These are phyloP conservation scores for Apotomis turbidana DNA, from an alignment of 2,888 invertebrate genomes.

Conservation along the genomic window DNA sequence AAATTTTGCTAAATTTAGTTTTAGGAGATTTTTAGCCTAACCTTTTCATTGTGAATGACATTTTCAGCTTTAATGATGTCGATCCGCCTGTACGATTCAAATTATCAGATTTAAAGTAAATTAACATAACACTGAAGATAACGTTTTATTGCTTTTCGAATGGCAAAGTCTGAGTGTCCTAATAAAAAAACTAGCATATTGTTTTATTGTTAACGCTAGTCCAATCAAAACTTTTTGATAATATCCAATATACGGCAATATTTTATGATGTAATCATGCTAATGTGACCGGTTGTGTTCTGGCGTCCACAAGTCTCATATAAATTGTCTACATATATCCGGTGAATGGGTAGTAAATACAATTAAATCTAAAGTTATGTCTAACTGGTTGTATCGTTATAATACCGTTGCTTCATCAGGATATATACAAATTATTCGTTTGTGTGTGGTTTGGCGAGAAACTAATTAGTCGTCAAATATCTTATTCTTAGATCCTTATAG, in stretches of 20 bases:
- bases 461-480: not conserved
- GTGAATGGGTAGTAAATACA: conserved; percentile 19
- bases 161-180: not conserved
- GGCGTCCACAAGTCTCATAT: conserved; percentile 45
- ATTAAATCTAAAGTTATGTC: conserved; percentile 8
- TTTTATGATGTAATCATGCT: conserved; percentile 38
- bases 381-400: conserved; percentile 2
- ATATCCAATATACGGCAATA: conserved; percentile 15
- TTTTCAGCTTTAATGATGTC: not conserved
- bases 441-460: not conserved
- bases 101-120: not conserved
- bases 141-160: conserved; percentile 10
- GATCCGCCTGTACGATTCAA: not conserved
- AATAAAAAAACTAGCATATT: conserved; percentile 4
- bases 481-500: not conserved
- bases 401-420: conserved; percentile 10
- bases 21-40: no score
- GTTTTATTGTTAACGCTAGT: conserved; percentile 14
- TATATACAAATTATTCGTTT: conserved; percentile 19
- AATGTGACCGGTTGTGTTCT: conserved; percentile 43
- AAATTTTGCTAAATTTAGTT: no score
- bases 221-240: conserved; percentile 26
- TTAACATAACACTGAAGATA: conserved; percentile 9
- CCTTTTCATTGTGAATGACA: not conserved
- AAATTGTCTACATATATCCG: conserved; percentile 30